Base-by-base conservation (phyloP, 2,888 invertebrate species). In the Yponomeuta evonymella region DNA sequence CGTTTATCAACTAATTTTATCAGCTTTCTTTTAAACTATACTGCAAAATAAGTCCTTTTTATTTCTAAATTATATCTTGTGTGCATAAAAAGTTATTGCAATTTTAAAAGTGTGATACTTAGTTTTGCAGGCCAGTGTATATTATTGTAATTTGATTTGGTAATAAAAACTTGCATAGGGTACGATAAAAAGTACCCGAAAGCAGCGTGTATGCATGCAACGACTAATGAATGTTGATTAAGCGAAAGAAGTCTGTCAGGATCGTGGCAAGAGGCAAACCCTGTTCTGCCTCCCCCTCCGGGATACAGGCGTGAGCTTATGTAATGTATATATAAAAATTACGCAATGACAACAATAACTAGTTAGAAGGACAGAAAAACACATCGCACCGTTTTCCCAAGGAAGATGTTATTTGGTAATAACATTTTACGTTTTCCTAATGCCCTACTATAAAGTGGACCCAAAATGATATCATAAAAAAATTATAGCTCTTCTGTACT, bases 351-450 rank as follows among this genome's bases (percentile, higher is more conserved):
- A 63, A 63, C 23, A 63, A 63, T 63, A 23, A 29, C 43, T 43
- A 43, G 12, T 58, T 58, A 43, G 43, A 43, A 43, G 43, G 43
- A 3, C 8, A 43, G 43, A 8, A 43, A 43, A 43, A 43, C 43
- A 43, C 8, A 43, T 43, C 65, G 12, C 12, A 8, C 29, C 33
- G 1, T 12, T 65, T 29, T 4, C 33, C 29, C 11, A 65, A 2
- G 12, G 65, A 30, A 10, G 65, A 12, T 65, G 11, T 65, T 65
- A 12, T 65, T 30, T 33, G 29, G 30, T 33, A 29, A 65, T 65
- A 65, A 65, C 65, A 65, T 65, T 65, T 65, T 65, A 65, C 33
- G 30, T 30, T 65, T 65, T 65, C 33, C 65, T 65, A 33, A 65
- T 65, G 65, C 29, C 65, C 65, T 33, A 65, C 30, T 30, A 65